Base-by-base conservation (phyloP, 2,797 vertebrate genomes). In the Pipistrellus pipistrellus region DNA sequence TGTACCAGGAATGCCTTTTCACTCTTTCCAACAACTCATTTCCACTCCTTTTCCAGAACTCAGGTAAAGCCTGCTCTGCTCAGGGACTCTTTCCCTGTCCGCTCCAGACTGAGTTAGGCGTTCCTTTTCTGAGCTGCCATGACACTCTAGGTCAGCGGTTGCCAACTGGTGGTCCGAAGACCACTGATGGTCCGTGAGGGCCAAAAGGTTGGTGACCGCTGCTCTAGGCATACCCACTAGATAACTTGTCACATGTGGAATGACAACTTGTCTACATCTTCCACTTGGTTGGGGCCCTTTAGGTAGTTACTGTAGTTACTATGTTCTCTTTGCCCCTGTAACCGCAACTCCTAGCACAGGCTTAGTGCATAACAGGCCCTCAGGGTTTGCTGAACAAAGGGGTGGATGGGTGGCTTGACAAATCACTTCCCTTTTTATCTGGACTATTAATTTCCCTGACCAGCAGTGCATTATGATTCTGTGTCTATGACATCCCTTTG, bases 31-130 rank as follows among this genome's bases (percentile, higher is more conserved):
- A 20, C 30, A 78, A 3, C 5, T 23, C 1, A 48, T 11, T 88
- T 72, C 51, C 68, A 12, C 12, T 83, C 27, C 23, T 96, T 64
- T 77, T 87, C 84, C 44, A 85, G 46, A n/a, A 81, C 21, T 80
- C 59, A 75, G 35, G 4, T 41, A n/a, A 38, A 25, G 51, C 62
- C 21, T 53, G 4, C 23, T 9, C 13, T 81, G 41, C 71, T 85
- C 21, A 46, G 72, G 21, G 62, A 17, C 41, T 55, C 44, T 21
- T 82, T 17, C 20, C 3, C 23, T 8, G 30, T 27, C 4, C 1
- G 66, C 48, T 81, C 2, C 27, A 72, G 62, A 66, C 8, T 25
- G 44, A 38, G 59, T 17, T 17, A 57, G 75, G 35, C 3, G 32
- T 17, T 30, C 10, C 18, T 71, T 59, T 38, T 38, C 46, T 38